A percentile compares a stretch with the other conserved stretches of the same genome.
Conservation (phyloP, 2,888 invertebrate genomes). For the Drosophila paucipuncta region DNA sequence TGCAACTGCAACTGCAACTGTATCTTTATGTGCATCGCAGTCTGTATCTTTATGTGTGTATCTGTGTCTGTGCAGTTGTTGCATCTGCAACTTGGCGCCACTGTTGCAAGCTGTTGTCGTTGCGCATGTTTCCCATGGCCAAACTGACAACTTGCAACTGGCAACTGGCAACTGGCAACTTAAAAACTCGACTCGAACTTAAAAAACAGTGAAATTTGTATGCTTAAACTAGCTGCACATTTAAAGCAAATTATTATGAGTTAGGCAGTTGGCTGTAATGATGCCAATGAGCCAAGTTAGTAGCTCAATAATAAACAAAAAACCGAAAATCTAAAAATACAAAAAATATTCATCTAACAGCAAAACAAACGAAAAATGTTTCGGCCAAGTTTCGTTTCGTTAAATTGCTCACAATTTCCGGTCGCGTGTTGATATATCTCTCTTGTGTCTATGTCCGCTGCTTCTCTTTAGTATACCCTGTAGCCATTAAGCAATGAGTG, state of each 20-base stretch:
- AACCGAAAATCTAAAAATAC: constrained; percentile 30
- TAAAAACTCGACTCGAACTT: background rate
- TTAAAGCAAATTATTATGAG: constrained; percentile 69
- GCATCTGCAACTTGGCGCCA: constrained; percentile 36
- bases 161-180: background rate
- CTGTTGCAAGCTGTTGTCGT: background rate
- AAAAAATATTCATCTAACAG: constrained; percentile 36
- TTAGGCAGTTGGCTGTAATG: constrained; percentile 9
- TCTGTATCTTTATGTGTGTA: background rate
- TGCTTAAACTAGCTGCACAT: constrained; percentile 48
- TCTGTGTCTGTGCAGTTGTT: constrained; percentile 29
- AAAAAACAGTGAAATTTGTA: background rate
- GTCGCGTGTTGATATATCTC: constrained; percentile 75
- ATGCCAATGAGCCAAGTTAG: constrained; percentile 42
- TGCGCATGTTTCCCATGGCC: constrained; percentile 46
- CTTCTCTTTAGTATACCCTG: constrained; percentile 13
- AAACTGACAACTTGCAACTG: background rate
- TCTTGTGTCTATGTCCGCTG: constrained; percentile 10
- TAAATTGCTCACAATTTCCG: constrained; percentile 82
- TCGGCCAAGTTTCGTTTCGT: constrained; percentile 57
- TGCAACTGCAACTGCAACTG: constrained; percentile 13
- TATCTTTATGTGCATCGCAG: background rate
- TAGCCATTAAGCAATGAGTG: background rate
- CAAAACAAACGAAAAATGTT: constrained; percentile 40
- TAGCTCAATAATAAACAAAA: constrained; percentile 17